phyloP scores from a whole-genome alignment of 2,113 vertebrate species.

The Catagonus wagneri region DNA sequence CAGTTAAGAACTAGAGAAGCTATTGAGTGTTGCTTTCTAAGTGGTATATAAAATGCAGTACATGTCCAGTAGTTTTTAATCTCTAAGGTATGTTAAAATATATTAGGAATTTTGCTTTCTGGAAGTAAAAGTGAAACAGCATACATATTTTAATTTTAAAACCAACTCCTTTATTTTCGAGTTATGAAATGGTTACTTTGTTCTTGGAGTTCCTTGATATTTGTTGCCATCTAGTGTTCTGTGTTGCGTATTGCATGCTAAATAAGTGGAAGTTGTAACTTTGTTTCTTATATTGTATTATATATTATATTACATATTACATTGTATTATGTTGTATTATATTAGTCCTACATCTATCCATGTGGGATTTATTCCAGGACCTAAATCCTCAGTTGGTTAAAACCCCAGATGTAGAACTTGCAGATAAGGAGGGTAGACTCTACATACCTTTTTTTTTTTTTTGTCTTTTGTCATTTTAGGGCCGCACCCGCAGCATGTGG shows the following conservation, averaged over 20 bases:
- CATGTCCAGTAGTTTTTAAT: background rate
- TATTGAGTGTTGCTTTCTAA: background rate
- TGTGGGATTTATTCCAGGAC: background rate
- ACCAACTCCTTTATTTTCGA: background rate
- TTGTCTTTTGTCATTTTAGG: too few relatives aligned
- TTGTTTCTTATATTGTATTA: background rate
- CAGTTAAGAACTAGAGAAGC: constrained; percentile 16
- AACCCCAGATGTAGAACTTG: background rate
- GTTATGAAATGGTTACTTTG: background rate
- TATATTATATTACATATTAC: background rate
- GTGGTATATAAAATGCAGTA: background rate
- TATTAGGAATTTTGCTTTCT: background rate
- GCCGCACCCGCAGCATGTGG: too few relatives aligned
- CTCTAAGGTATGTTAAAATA: background rate
- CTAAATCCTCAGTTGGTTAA: background rate
- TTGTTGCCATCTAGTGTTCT: constrained; percentile 87
- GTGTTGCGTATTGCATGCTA: constrained; percentile 80
- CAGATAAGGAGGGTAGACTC: background rate
- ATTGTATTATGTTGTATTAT: background rate
- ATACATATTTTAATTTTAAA: constrained; percentile 50
- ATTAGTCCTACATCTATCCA: background rate
- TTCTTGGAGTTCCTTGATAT: constrained; percentile 78
- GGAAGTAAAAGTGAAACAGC: background rate
- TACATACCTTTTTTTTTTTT: background rate
- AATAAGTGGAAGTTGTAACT: background rate